Conservation (phyloP, 2,113 vertebrate species). For the Ancistrus triradiatus region DNA sequence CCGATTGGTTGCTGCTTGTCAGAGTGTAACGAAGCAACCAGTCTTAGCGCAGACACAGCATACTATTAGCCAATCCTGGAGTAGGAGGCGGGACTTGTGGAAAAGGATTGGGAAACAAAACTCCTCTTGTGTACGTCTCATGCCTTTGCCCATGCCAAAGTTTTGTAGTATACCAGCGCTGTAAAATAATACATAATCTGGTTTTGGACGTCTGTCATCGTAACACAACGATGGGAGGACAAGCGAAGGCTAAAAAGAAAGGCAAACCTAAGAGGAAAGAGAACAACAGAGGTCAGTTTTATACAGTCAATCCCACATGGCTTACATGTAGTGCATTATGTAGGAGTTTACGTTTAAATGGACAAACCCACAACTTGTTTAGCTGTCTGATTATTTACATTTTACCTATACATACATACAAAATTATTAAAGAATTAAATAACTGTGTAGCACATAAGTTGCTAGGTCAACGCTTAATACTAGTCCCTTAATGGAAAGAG, state of each 20-base stretch:
- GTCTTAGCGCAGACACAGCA: background rate
- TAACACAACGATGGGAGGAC: constrained; percentile 66
- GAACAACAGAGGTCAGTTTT: constrained; percentile 52
- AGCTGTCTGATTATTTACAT: too few species aligned
- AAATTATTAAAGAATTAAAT: too few species aligned
- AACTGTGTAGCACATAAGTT: too few species aligned
- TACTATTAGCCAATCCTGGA: background rate
- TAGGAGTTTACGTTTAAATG: too few species aligned
- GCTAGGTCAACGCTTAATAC: too few species aligned
- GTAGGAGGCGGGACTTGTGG: background rate
- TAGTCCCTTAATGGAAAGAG: too few species aligned
- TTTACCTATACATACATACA: too few species aligned
- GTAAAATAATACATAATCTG: too few species aligned
- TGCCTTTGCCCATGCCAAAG: too few species aligned
- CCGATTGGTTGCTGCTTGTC: background rate
- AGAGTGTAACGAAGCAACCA: background rate
- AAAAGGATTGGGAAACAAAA: background rate
- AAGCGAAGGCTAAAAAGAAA: constrained; percentile 71
- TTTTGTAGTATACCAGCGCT: too few species aligned
- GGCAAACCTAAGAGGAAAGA: constrained; percentile 66
- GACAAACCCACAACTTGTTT: too few species aligned
- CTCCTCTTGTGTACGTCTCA: background rate
- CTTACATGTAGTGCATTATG: too few species aligned
- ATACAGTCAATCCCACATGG: background rate
- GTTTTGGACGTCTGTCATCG: background rate